Conservation (phyloP, 2,797 vertebrate species). For the Myotis myotis region DNA sequence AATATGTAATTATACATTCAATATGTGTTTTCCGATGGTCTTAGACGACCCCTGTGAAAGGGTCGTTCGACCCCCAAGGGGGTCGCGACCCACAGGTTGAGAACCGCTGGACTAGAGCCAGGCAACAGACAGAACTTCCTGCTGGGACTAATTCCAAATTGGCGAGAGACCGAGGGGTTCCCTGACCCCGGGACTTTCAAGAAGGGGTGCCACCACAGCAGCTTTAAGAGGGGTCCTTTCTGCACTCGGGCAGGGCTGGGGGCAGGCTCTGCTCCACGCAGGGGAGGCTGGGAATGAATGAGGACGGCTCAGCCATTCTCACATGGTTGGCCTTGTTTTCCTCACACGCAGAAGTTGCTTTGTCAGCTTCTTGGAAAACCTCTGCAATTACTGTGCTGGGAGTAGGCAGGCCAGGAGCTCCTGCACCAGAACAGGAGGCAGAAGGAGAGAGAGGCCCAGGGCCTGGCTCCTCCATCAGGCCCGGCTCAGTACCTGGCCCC, state of each 20-base stretch:
- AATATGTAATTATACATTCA: too few species aligned
- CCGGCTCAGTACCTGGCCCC: neutral
- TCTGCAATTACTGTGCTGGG: neutral
- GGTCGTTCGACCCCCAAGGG: too few species aligned
- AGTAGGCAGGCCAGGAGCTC: neutral
- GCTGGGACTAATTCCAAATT: neutral
- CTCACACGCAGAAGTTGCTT: slow-evolving; percentile 45
- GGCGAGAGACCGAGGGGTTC: neutral
- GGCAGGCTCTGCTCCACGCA: fast-evolving
- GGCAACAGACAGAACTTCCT: neutral
- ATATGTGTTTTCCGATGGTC: too few species aligned
- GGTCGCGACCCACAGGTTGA: too few species aligned
- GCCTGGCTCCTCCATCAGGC: neutral
- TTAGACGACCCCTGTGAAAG: too few species aligned
- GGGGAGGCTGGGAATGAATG: neutral
- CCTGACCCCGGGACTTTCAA: neutral
- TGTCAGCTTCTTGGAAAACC: slow-evolving; percentile 56
- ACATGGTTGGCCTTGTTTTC: neutral
- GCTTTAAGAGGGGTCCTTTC: neutral
- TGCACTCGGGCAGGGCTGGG: neutral
- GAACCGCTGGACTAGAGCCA: neutral
- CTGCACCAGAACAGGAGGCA: fast-evolving
- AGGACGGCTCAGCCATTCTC: neutral
- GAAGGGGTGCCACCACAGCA: neutral
- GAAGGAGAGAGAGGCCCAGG: neutral